phyloP scores from a whole-genome alignment of 1,140 invertebrate genomes.

The Conus betulinus region DNA sequence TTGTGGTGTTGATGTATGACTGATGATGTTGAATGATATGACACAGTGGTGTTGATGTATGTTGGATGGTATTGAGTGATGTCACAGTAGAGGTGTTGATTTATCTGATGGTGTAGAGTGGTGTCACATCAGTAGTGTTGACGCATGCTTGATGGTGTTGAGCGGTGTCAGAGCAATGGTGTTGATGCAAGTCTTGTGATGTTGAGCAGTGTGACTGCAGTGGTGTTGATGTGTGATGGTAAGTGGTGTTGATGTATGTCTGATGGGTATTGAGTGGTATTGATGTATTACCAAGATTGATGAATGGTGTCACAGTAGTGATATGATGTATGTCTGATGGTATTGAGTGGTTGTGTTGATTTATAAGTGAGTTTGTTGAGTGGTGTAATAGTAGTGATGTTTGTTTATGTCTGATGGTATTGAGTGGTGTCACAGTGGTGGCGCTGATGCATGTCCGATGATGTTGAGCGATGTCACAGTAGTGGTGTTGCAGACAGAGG shows the following conservation, averaged over 20 bases:
- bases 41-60: background rate
- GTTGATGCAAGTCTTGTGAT: background rate
- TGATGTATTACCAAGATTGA: background rate
- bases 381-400: background rate
- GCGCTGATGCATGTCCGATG: background rate
- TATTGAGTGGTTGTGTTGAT: background rate
- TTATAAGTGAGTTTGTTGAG: background rate
- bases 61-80: background rate
- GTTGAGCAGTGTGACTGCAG: background rate
- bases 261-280: background rate
- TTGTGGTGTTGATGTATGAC: background rate
- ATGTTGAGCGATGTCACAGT: background rate
- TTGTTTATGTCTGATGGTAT: background rate
- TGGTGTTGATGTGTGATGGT: background rate
- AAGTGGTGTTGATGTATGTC: background rate
- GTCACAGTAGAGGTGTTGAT: background rate
- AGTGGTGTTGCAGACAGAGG: background rate
- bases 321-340: background rate
- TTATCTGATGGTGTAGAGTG: background rate
- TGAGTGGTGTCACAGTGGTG: background rate
- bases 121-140: background rate
- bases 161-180: background rate
- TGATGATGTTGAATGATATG: background rate
- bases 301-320: too few species aligned
- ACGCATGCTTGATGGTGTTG: background rate